Conservation (phyloP, 2,888 invertebrate genomes). For the Odontocerum albicorne region DNA sequence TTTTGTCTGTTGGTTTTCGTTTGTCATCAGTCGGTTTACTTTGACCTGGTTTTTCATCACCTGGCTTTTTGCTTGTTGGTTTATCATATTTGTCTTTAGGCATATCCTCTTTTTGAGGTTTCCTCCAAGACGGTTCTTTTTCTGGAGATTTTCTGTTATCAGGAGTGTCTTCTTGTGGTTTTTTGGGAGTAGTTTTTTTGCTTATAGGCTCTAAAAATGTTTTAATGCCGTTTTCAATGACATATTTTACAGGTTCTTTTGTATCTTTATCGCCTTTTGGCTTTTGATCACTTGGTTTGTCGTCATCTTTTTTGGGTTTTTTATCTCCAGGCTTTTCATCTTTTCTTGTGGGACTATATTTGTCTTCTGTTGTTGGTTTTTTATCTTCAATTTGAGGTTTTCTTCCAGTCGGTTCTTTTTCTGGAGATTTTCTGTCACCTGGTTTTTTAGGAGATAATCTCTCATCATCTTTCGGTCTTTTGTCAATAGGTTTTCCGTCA, state of each 20-base stretch:
- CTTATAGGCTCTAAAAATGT: slow-evolving; percentile 36
- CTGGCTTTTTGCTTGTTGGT: slow-evolving; percentile 3
- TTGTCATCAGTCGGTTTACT: slow-evolving; percentile 8
- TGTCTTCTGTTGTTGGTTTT: too few species aligned
- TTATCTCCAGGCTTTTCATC: slow-evolving; percentile 6
- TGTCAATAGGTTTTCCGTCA: not conserved
- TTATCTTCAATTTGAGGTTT: not conserved
- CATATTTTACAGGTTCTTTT: slow-evolving; percentile 16
- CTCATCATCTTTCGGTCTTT: not conserved
- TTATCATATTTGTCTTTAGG: not conserved
- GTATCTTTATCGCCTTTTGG: slow-evolving; percentile 19
- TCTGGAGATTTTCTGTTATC: too few species aligned
- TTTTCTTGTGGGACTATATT: not conserved
- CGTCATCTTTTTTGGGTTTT: slow-evolving; percentile 2
- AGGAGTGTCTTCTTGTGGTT: too few species aligned
- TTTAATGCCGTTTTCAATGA: slow-evolving; percentile 30
- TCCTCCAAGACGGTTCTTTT: too few species aligned
- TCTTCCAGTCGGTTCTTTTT: slow-evolving; percentile 7
- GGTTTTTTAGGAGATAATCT: slow-evolving; percentile 1
- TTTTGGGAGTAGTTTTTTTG: slow-evolving; percentile 32
- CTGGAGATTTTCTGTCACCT: not conserved
- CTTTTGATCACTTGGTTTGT: slow-evolving; percentile 14
- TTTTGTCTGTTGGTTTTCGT: slow-evolving; percentile 6
- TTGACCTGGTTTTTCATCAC: slow-evolving; percentile 7
- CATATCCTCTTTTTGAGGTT: not conserved